phyloP scores from a whole-genome alignment of 2,797 vertebrate species.

The Microhierax caerulescens region DNA sequence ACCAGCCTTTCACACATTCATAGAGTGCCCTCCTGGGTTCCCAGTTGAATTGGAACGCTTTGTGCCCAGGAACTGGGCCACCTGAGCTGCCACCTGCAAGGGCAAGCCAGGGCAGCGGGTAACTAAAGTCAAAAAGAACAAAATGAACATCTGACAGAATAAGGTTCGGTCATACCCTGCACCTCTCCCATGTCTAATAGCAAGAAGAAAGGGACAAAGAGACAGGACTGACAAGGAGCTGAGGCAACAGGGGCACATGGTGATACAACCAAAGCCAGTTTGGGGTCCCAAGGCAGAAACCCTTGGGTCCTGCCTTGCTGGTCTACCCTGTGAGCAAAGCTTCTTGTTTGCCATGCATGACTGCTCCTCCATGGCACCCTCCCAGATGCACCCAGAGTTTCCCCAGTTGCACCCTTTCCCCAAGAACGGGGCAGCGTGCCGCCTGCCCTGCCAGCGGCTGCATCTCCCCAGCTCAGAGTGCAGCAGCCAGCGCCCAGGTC shows the following conservation, averaged over 20 bases:
- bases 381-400: no score
- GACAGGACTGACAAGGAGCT: rapidly evolving
- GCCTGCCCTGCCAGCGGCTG: not conserved
- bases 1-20: not conserved
- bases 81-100: constrained; percentile 11
- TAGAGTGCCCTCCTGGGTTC: not conserved
- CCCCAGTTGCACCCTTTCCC: not conserved
- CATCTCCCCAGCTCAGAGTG: rapidly evolving
- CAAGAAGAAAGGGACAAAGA: not conserved
- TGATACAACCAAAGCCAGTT: not conserved
- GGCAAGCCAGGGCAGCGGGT: not conserved
- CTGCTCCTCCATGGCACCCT: not conserved
- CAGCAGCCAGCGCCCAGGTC: not conserved
- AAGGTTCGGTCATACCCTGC: not conserved
- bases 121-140: not conserved
- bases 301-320: not conserved
- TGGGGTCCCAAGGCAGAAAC: not conserved
- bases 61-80: not conserved
- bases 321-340: not conserved
- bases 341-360: rapidly evolving
- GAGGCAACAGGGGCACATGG: rapidly evolving
- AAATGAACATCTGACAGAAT: not conserved
- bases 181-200: not conserved
- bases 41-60: not conserved
- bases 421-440: rapidly evolving